These are phyloP conservation scores for Hepsetus odoe DNA, from an alignment of 2,113 vertebrate genomes.

Conservation along the genomic window DNA sequence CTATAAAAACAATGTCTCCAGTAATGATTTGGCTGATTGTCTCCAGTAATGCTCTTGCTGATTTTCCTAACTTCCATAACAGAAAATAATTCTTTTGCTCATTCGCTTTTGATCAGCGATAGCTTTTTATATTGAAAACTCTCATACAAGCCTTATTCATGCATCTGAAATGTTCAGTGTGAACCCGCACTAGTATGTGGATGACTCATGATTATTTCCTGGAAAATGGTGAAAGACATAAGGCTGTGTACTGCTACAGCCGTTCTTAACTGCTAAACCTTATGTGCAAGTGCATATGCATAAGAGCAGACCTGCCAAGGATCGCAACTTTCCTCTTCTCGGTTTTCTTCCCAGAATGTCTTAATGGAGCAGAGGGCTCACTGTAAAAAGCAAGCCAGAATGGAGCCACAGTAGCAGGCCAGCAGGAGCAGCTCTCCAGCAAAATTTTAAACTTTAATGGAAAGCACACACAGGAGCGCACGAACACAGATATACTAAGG, in stretches of 20 bases:
- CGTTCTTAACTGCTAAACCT: conserved; percentile 12
- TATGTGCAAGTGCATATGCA: not conserved
- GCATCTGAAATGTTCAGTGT: not conserved
- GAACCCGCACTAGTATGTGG: not conserved
- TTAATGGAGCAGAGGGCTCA: conserved; percentile 40
- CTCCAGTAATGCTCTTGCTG: too few relatives aligned
- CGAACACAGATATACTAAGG: too few relatives aligned
- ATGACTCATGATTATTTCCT: conserved; percentile 17
- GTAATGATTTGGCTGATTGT: too few relatives aligned
- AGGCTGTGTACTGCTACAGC: not conserved
- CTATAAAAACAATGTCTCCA: too few relatives aligned
- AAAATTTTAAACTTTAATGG: conserved; percentile 68
- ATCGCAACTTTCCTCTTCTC: conserved; percentile 34
- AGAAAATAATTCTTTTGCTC: too few relatives aligned
- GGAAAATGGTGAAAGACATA: not conserved
- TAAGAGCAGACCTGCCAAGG: conserved; percentile 7
- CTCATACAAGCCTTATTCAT: too few relatives aligned
- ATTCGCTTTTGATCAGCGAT: too few relatives aligned
- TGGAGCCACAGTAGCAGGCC: conserved; percentile 53
- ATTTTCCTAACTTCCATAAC: too few relatives aligned
- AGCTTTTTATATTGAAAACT: too few relatives aligned
- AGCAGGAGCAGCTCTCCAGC: conserved; percentile 58
- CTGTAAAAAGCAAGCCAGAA: conserved; percentile 61
- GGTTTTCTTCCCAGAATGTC: conserved; percentile 60
- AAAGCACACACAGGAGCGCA: conserved; percentile 3